Base-by-base conservation (phyloP, 2,888 invertebrate species). In the Epinotia bilunana region DNA sequence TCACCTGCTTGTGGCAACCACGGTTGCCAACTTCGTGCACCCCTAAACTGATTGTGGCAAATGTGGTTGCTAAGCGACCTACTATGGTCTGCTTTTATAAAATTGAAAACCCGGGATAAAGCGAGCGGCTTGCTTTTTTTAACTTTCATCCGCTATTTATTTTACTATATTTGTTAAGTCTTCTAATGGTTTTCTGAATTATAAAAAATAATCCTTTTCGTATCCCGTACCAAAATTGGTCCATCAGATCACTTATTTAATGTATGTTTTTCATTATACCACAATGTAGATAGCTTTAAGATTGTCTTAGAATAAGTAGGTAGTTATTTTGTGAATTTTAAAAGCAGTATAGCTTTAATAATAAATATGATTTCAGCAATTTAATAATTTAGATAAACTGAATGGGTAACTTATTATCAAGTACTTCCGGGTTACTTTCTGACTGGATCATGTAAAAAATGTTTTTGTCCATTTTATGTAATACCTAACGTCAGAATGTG, bases 251-350 rank as follows among this genome's bases (percentile, higher is more conserved):
- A 39, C 39, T 1, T 9, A 39, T 39, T 7, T 28, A n/a, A n/a
- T 2, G 2, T 61, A 28, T 28, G n/a, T 28, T 68, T 16, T 69
- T 46, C 20, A 11, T 12, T 39, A 9, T 68, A 13, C 39, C 68
- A 68, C 43, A 23, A 60, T 58, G 1, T n/a, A 46, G 12, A 43
- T 69, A 69, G 69, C 69, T 69, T 60, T 69, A 69, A 69, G 60
- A 60, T 13, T 53, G 53, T 57, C 20, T 43, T 69, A 69, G 69
- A 46, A 28, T 69, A 69, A 60, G 69, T 69, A 60, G 69, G 69
- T 69, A 60, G 69, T 28, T 61, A n/a, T 20, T 61, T 61, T 28
- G 12, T 28, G n/a, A n/a, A 61, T 33, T 57, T 20, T 33, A n/a
- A n/a, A 33, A 61, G 13, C 61, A 61, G 13, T 33, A 13, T 9